These are phyloP conservation scores for Acanthurus lineatus DNA, from an alignment of 2,797 vertebrate species.

Conservation along the genomic window DNA sequence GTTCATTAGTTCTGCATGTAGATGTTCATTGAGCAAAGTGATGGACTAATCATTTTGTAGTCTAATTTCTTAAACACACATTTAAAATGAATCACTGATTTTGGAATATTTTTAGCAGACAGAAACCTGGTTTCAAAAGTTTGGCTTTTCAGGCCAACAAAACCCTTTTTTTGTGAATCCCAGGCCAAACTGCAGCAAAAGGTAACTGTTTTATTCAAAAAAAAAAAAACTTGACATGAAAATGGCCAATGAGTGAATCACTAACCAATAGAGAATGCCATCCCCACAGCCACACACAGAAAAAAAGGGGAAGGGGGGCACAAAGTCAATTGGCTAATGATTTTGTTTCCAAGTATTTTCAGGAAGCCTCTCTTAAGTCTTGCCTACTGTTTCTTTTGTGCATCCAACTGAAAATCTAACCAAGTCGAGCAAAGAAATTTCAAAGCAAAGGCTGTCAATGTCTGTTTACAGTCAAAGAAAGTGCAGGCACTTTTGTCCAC, in stretches of 20 bases:
- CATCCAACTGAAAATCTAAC: conserved; percentile 69
- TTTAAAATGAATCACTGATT: too few relatives aligned
- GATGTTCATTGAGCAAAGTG: too few relatives aligned
- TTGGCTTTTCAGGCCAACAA: too few relatives aligned
- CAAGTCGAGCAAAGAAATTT: conserved; percentile 67
- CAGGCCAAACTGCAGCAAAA: too few relatives aligned
- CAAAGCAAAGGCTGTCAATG: conserved; percentile 64
- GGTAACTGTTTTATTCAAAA: too few relatives aligned
- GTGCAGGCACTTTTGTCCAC: conserved; percentile 56
- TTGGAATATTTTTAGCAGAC: too few relatives aligned
- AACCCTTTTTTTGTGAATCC: too few relatives aligned
- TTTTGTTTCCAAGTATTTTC: conserved; percentile 66
- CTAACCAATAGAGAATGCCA: neutral
- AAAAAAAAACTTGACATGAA: neutral
- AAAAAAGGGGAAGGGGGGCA: conserved; percentile 1
- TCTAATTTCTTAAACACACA: too few relatives aligned
- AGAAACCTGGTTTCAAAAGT: too few relatives aligned
- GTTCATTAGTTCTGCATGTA: too few relatives aligned
- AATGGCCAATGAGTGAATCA: neutral
- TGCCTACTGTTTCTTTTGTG: conserved; percentile 55
- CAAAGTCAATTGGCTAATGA: conserved; percentile 75
- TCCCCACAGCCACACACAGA: neutral
- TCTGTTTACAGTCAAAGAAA: conserved; percentile 65
- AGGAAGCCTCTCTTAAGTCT: conserved; percentile 61
- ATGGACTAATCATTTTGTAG: too few relatives aligned